phyloP scores from a whole-genome alignment of 2,797 vertebrate species.

The Echeneis naucrates region DNA sequence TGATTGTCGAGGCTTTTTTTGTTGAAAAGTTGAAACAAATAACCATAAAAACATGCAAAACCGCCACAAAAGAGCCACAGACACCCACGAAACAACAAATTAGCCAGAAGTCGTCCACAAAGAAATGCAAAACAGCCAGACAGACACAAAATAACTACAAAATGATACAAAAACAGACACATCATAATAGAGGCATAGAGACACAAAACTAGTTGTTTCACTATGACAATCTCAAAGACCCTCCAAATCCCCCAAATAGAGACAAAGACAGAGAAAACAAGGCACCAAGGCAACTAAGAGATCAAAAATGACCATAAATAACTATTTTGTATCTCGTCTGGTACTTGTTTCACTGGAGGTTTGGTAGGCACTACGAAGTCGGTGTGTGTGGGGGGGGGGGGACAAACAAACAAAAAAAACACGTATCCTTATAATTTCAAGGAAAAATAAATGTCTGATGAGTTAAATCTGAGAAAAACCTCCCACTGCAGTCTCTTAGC shows the following conservation, averaged over 20 bases:
- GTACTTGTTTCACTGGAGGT: neutral
- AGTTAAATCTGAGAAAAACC: constrained; percentile 29
- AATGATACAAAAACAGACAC: neutral
- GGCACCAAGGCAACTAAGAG: neutral
- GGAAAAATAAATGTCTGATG: too few relatives aligned
- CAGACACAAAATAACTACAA: neutral
- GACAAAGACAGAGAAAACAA: neutral
- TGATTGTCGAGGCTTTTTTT: neutral
- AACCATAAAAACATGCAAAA: neutral
- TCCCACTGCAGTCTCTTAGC: constrained; percentile 30
- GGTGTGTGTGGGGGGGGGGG: too few relatives aligned
- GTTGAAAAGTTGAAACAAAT: neutral
- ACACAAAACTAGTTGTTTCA: neutral
- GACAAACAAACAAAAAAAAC: constrained; percentile 29
- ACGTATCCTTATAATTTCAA: too few relatives aligned
- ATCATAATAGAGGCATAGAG: neutral
- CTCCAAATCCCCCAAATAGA: neutral
- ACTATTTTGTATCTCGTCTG: neutral
- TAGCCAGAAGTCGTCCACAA: neutral
- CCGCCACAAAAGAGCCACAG: neutral
- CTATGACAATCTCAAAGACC: neutral
- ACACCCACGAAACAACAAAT: neutral
- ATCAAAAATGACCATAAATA: neutral
- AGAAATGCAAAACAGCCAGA: neutral
- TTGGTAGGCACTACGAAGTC: neutral